Conservation (phyloP, 2,113 vertebrate genomes). For the Chlamydotis undulata region DNA sequence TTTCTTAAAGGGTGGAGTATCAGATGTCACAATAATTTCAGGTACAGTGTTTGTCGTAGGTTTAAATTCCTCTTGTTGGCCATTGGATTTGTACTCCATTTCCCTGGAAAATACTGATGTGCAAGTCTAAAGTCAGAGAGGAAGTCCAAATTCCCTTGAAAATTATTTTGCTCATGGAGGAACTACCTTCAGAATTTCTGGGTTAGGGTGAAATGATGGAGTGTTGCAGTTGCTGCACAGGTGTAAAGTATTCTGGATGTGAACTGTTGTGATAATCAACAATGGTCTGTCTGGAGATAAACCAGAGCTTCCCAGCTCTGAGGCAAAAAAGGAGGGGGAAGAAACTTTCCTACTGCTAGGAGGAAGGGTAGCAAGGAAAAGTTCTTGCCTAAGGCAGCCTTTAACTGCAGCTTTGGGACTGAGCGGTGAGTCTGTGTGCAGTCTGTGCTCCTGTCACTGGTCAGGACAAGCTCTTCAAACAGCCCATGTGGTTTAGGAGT, state of each 20-base stretch:
- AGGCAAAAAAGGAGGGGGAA: background rate
- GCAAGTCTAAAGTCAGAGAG: background rate
- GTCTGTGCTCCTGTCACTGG: background rate
- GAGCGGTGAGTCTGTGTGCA: fast-evolving
- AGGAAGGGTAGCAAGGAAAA: background rate
- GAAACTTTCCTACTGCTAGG: background rate
- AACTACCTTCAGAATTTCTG: background rate
- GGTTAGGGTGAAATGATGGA: background rate
- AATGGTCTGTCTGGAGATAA: background rate
- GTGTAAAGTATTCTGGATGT: background rate
- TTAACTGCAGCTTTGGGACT: background rate
- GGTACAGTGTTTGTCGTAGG: background rate
- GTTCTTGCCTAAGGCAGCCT: background rate
- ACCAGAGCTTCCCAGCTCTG: background rate
- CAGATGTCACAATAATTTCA: background rate
- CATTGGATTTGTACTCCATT: background rate
- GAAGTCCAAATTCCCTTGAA: background rate
- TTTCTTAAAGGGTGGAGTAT: background rate
- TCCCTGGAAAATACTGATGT: background rate
- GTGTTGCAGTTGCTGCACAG: background rate
- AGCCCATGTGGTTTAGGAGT: fast-evolving
- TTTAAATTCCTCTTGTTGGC: background rate
- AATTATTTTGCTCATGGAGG: background rate
- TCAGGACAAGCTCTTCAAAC: background rate
- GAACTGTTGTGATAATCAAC: background rate